Conservation (phyloP, 2,888 invertebrate species). For the Ceraclea dissimilis region DNA sequence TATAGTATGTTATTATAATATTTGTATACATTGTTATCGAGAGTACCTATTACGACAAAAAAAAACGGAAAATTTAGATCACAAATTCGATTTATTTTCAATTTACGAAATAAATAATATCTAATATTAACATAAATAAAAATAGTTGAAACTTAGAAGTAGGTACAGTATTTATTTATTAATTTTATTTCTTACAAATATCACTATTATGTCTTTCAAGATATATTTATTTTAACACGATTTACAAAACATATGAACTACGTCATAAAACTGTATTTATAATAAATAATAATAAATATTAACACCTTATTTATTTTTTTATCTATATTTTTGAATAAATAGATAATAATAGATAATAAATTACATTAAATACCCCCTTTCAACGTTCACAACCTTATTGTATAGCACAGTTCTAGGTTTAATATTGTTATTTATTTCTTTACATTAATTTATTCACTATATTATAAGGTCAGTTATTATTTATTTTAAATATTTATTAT, state of each 20-base stretch:
- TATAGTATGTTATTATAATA: too few species aligned
- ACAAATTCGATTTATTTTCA: neutral
- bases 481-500: neutral
- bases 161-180: too few species aligned
- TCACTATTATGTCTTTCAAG: conserved; percentile 25
- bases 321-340: neutral
- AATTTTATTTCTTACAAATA: conserved; percentile 16
- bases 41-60: too few species aligned
- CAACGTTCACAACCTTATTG: conserved; percentile 12
- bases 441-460: neutral
- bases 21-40: too few species aligned
- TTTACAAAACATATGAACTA: too few species aligned
- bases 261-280: too few species aligned
- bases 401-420: conserved; percentile 8
- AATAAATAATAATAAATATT: neutral
- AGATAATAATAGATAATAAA: neutral
- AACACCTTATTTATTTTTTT: neutral
- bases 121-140: neutral
- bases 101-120: neutral
- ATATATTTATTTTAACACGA: neutral
- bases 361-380: neutral
- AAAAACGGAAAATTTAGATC: neutral
- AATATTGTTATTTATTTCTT: neutral
- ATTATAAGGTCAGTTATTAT: neutral
- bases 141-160: too few species aligned